These are phyloP conservation scores for Camponotus vicinus DNA, from an alignment of 1,140 invertebrate genomes.

Conservation along the genomic window DNA sequence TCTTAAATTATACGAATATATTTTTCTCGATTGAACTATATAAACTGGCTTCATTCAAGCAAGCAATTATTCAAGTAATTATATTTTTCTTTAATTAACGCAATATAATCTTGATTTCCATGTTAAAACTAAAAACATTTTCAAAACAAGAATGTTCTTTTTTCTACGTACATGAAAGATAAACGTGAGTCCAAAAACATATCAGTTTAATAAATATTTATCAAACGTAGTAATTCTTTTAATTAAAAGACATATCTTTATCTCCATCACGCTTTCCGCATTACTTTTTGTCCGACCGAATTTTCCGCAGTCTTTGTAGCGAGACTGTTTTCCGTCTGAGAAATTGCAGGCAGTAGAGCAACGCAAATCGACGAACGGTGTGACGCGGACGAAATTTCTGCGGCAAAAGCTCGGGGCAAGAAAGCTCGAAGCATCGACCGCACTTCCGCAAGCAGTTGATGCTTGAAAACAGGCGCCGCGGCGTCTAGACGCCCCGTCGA, in stretches of 20 bases:
- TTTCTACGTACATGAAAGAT: background rate
- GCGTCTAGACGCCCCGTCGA: conserved; percentile 70
- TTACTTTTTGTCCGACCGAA: background rate
- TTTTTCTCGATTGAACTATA: too few relatives aligned
- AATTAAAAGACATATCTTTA: background rate
- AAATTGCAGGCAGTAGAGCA: conserved; percentile 33
- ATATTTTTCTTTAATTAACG: too few relatives aligned
- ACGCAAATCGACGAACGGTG: conserved; percentile 2
- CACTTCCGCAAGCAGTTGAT: conserved; percentile 73
- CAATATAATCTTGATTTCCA: too few relatives aligned
- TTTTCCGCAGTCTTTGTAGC: background rate
- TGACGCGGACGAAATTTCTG: conserved; percentile 22
- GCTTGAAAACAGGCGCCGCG: conserved; percentile 72
- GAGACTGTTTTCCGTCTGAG: conserved; percentile 1
- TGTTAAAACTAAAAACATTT: too few relatives aligned
- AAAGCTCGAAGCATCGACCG: conserved; percentile 70
- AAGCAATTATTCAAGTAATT: too few relatives aligned
- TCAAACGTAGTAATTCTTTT: background rate
- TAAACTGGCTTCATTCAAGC: too few relatives aligned
- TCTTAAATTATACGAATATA: too few relatives aligned
- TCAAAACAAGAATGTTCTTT: too few relatives aligned
- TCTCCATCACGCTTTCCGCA: background rate
- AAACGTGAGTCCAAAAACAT: background rate
- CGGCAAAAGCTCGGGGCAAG: conserved; percentile 19
- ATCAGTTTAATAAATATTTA: background rate